Evolutionary conservation across 2,113 vertebrate genomes (phyloP), one percentile per base, ranked within the genome.

Genomic region (Bubo blakistoni): DNA sequence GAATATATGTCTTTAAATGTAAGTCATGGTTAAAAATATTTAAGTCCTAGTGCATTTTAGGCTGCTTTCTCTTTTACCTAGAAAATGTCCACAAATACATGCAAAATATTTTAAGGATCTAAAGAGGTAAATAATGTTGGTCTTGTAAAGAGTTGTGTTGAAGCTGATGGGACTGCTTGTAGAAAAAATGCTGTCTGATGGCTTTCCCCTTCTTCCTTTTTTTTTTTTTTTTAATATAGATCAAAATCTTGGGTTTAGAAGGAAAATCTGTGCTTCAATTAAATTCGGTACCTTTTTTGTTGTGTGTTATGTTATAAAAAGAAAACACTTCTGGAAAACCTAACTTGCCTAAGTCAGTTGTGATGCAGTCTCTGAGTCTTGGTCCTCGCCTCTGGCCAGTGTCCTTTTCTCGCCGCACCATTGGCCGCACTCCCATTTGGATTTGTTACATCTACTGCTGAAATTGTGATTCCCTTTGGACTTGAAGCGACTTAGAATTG

Each of bases 171-270:
- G n/a, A 44, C 26, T 85, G 27, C 30, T 42, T 47, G 15, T 40
- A 54, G 52, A 6, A 22, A 82, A 19, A 82, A 70, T n/a, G 11
- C 16, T 72, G 27, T 65, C 11, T 34, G 16, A 46, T 34, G 24
- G 5, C 30, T 59, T 77, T 9, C 10, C 29, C 12, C 1, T 1
- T 27, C 19, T 0, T 1, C 1, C 6, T 3, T 8, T 32, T 3
- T 24, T 6, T n/a, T 19, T 57, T 18, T 24, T 36, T 3, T 46
- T 8, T 9, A 26, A 70, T 72, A 58, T 15, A 18, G 9, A 40
- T 84, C 12, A 70, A 58, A 82, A 63, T 91, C 49, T 58, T 62
- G 18, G 8, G 11, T n/a, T 94, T 69, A 5, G 4, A 30, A 38
- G 34, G 74, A 29, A 58, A 46, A 66, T 73, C 9, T 32, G 2